These are phyloP conservation scores for Megathymus violae DNA, from an alignment of 1,140 invertebrate species.

Conservation along the genomic window DNA sequence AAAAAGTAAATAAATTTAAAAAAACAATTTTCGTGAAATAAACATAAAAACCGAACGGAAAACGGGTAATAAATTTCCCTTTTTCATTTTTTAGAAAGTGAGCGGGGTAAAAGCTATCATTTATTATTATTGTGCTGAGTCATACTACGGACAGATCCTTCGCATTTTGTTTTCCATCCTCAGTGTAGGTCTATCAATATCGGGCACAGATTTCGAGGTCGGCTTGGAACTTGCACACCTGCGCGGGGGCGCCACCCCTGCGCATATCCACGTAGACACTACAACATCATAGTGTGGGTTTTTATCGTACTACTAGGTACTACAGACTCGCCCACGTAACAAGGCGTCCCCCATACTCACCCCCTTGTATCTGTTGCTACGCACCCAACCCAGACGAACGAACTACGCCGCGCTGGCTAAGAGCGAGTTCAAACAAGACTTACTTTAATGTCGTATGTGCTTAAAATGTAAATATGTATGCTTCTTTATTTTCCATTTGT, in stretches of 20 bases:
- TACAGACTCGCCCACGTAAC: constrained; percentile 81
- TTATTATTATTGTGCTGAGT: constrained; percentile 16
- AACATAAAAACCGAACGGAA: background rate
- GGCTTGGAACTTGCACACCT: constrained; percentile 50
- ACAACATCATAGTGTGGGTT: constrained; percentile 65
- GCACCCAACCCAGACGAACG: constrained; percentile 40
- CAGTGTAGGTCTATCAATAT: constrained; percentile 53
- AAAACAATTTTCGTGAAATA: background rate
- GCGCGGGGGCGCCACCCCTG: constrained; percentile 57
- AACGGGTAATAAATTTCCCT: background rate
- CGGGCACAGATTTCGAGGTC: constrained; percentile 66
- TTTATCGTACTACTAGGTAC: constrained; percentile 77
- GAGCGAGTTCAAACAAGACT: constrained; percentile 35
- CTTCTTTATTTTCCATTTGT: constrained; percentile 27
- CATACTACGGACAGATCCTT: constrained; percentile 13
- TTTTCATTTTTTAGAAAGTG: background rate
- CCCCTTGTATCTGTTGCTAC: constrained; percentile 53
- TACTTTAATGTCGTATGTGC: constrained; percentile 13
- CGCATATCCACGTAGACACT: constrained; percentile 67
- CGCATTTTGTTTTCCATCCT: constrained; percentile 14
- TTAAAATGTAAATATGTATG: constrained; percentile 8
- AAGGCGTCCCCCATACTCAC: constrained; percentile 43
- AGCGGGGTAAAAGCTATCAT: background rate
- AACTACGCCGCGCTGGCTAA: constrained; percentile 23
- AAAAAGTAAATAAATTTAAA: background rate